phyloP scores from a whole-genome alignment of 2,113 vertebrate genomes.

The Stercorarius parasiticus region DNA sequence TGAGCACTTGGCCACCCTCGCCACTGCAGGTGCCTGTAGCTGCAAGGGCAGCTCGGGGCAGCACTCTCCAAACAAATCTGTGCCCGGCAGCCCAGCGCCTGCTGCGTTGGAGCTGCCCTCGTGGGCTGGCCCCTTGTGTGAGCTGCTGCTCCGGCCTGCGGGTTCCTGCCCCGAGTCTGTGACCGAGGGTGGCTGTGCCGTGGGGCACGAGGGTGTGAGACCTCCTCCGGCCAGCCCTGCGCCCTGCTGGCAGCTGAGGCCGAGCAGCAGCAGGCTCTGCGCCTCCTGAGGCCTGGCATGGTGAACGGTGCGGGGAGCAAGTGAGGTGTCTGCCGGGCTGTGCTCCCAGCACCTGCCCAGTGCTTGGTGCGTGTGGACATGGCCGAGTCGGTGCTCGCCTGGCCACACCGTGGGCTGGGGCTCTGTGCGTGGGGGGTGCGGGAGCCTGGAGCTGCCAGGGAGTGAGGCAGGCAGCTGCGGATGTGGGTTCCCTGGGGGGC shows the following conservation, averaged over 20 bases:
- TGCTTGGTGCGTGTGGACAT: rapidly evolving
- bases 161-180: not conserved
- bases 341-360: rapidly evolving
- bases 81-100: not conserved
- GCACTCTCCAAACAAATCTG: too few relatives aligned
- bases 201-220: rapidly evolving
- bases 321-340: not conserved
- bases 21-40: not conserved
- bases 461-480: not conserved
- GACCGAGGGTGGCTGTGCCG: rapidly evolving
- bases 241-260: not conserved
- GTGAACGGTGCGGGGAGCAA: not conserved
- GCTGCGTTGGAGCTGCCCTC: rapidly evolving
- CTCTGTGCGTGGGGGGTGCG: rapidly evolving
- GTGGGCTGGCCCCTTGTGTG: not conserved
- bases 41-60: not conserved
- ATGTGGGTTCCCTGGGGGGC: not conserved
- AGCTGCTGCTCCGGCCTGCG: not conserved
- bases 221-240: rapidly evolving
- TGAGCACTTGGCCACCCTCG: rapidly evolving
- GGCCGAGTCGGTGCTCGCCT: rapidly evolving
- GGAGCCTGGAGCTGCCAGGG: not conserved
- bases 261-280: not conserved
- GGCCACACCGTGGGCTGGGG: rapidly evolving
- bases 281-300: not conserved